phyloP scores from a whole-genome alignment of 2,888 invertebrate genomes.

The Lasioglossum marginatum region DNA sequence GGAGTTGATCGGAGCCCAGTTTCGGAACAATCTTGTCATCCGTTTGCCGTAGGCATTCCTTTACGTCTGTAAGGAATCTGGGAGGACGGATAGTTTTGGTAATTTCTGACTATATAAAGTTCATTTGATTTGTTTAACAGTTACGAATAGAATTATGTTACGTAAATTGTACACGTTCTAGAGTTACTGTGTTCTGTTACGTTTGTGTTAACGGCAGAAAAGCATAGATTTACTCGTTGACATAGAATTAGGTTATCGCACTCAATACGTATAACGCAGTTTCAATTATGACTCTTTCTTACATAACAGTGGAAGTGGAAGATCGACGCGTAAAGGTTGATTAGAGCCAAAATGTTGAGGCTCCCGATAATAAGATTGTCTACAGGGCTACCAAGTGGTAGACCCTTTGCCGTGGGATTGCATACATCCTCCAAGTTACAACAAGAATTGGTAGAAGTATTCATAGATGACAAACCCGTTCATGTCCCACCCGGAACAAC shows the following conservation, averaged over 20 bases:
- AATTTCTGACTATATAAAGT: conserved; percentile 24
- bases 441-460: conserved; percentile 95
- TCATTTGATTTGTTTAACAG: not conserved
- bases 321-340: conserved; percentile 25
- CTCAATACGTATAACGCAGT: conserved; percentile 1
- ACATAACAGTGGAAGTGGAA: conserved; percentile 58
- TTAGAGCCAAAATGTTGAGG: conserved; percentile 88
- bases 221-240: not conserved
- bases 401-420: conserved; percentile 82
- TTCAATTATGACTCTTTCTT: conserved; percentile 56
- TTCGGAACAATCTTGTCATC: conserved; percentile 23
- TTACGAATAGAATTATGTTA: not conserved
- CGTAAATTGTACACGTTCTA: not conserved
- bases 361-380: conserved; percentile 88
- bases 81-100: conserved; percentile 39
- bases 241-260: conserved; percentile 43
- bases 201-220: not conserved
- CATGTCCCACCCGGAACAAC: conserved; percentile 98
- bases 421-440: conserved; percentile 78
- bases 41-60: conserved; percentile 3
- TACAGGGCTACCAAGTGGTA: conserved; percentile 84
- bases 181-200: not conserved
- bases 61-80: not conserved
- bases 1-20: not conserved
- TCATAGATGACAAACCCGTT: conserved; percentile 98